These are phyloP conservation scores for Calephelis virginiensis DNA, from an alignment of 1,140 invertebrate species.

Conservation along the genomic window DNA sequence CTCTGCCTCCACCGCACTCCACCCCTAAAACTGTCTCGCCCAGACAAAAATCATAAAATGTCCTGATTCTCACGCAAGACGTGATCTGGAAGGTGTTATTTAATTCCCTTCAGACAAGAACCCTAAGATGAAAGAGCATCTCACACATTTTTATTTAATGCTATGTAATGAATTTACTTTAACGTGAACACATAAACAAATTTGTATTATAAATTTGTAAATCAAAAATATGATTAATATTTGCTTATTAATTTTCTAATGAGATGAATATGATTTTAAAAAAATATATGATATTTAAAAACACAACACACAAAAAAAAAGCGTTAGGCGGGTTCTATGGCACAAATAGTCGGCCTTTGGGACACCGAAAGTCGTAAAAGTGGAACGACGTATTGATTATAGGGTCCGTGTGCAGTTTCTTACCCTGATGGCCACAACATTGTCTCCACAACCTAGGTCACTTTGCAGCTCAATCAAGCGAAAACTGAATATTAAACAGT, in stretches of 20 bases:
- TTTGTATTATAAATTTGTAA: too few species aligned
- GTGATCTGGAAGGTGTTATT: conserved; percentile 7
- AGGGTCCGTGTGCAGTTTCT: conserved; percentile 38
- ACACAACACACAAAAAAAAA: too few species aligned
- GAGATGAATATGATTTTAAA: not conserved
- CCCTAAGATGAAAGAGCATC: not conserved
- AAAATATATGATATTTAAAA: too few species aligned
- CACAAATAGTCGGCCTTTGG: conserved; percentile 30
- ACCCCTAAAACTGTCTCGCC: conserved; percentile 53
- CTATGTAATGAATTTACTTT: too few species aligned
- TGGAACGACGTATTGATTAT: conserved; percentile 57
- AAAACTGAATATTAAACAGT: not conserved
- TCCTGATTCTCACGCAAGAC: conserved; percentile 28
- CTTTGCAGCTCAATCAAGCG: conserved; percentile 13
- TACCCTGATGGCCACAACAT: conserved; percentile 30
- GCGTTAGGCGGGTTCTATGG: conserved; percentile 23
- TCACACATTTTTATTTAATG: too few species aligned
- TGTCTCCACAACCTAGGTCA: conserved; percentile 32
- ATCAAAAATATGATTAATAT: too few species aligned
- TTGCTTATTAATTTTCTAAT: not conserved
- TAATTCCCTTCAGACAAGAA: not conserved
- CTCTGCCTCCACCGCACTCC: conserved; percentile 51
- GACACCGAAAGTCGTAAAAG: conserved; percentile 51
- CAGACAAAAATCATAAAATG: conserved; percentile 57
- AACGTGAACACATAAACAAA: too few species aligned